Percentiles rank a stretch among this genome's conserved stretches.
phyloP scores from a whole-genome alignment of 92 coral and sea anemone species.

The Desmophyllum pertusum region DNA sequence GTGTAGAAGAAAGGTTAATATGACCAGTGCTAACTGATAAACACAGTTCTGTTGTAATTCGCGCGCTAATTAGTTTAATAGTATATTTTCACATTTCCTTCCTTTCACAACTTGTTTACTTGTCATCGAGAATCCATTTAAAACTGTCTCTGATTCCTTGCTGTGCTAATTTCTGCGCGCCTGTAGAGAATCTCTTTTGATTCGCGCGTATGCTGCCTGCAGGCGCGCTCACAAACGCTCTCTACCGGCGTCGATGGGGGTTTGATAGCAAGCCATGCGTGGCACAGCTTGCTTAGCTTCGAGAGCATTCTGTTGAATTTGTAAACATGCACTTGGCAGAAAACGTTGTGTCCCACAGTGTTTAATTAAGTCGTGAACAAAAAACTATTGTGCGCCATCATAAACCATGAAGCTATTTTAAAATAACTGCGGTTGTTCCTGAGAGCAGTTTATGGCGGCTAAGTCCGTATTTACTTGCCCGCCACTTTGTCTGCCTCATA shows the following conservation, averaged over 20 bases:
- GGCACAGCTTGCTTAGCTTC: background rate
- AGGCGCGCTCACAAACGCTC: background rate
- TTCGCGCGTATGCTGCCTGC: background rate
- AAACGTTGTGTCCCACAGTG: constrained; percentile 5
- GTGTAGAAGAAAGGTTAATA: constrained; percentile 18
- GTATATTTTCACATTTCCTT: constrained; percentile 7
- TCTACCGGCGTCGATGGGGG: background rate
- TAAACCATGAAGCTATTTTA: constrained; percentile 4
- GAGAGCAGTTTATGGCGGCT: background rate
- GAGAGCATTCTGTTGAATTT: constrained; percentile 12
- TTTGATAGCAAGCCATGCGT: background rate
- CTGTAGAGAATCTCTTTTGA: background rate
- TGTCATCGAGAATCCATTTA: background rate
- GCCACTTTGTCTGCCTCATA: background rate
- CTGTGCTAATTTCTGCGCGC: too few species aligned
- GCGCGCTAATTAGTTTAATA: background rate
- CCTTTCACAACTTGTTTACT: constrained; percentile 13
- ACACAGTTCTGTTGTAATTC: constrained; percentile 2
- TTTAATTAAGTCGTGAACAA: constrained; percentile 2
- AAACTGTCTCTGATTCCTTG: background rate
- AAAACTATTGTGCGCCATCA: constrained; percentile 8
- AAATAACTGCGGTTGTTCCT: background rate
- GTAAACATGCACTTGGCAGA: constrained; percentile 20
- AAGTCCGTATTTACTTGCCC: background rate
- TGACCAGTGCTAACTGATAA: constrained; percentile 3